Percentiles rank a stretch among this genome's conserved stretches.
phyloP scores from a whole-genome alignment of 2,888 invertebrate genomes.

The Limnephilus auricula region DNA sequence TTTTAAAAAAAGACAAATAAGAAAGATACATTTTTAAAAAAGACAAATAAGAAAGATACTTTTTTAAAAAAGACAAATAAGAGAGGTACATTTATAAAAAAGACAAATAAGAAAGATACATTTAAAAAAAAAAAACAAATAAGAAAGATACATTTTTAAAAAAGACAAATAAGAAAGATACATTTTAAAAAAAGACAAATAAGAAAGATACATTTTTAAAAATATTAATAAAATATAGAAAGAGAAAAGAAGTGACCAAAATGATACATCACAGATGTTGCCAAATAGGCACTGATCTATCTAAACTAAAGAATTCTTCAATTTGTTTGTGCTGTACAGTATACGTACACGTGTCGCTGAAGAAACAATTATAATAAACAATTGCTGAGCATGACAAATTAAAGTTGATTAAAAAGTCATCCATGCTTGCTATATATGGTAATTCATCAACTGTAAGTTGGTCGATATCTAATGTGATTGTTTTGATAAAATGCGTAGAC shows the following conservation, averaged over 20 bases:
- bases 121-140: too few species aligned
- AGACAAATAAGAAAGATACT: too few species aligned
- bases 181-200: too few species aligned
- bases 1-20: too few species aligned
- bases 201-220: too few species aligned
- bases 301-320: background rate
- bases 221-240: too few species aligned
- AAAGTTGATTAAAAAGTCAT: background rate
- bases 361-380: background rate
- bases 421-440: constrained; percentile 2
- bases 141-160: too few species aligned
- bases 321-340: background rate
- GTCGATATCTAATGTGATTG: background rate
- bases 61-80: too few species aligned
- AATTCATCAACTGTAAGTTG: background rate
- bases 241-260: background rate
- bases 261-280: background rate
- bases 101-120: too few species aligned
- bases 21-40: too few species aligned
- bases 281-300: background rate
- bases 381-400: background rate
- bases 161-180: too few species aligned
- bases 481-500: background rate
- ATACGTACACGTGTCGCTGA: background rate
- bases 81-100: too few species aligned